Evolutionary conservation across 2,113 vertebrate species (phyloP), one percentile per base, ranked within the genome.

Genomic region (Bolborhynchus lineola): DNA sequence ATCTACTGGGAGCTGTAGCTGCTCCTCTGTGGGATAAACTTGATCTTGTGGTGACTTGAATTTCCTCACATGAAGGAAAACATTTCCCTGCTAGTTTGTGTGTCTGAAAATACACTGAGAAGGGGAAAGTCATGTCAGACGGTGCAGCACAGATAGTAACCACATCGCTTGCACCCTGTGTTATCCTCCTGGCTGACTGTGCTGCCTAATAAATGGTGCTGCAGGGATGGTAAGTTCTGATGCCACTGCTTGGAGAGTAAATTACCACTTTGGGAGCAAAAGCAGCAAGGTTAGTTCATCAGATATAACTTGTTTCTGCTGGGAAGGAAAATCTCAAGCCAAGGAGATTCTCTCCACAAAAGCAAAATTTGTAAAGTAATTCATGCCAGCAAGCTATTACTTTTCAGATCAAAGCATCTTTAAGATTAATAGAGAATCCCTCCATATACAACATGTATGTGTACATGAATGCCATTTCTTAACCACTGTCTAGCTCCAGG

Each of bases 321-420:
- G 52, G n/a, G 86, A 84, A 88, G 53, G 60, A 87, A 87, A 80
- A 88, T 82, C 69, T 88, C 85, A 88, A 81, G 65, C 69, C 94
- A 92, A 92, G 92, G 37, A 78, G 62, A 68, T 92, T 57, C 84
- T 71, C 88, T 76, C 55, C 67, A 91, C 80, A 84, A 81, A 96
- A 69, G 81, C 44, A 86, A 94, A 95, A 93, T 96, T 82, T 95
- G 81, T 94, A 82, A 95, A 95, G 93, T 50, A 87, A 78, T 79
- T 93, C 72, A 50, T 71, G 62, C 55, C 92, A 97, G 81, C 31
- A 37, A 93, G 69, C 37, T 60, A 53, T 81, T 94, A 50, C 29
- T 93, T 93, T 86, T 86, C 88, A 86, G 82, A 96, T 97, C 92
- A 97, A 97, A 97, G 95, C 4, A 2, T 17, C 26, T 57, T 44